Evolutionary conservation across 1,140 invertebrate genomes (phyloP).

Genomic region (Nymphalis io): DNA sequence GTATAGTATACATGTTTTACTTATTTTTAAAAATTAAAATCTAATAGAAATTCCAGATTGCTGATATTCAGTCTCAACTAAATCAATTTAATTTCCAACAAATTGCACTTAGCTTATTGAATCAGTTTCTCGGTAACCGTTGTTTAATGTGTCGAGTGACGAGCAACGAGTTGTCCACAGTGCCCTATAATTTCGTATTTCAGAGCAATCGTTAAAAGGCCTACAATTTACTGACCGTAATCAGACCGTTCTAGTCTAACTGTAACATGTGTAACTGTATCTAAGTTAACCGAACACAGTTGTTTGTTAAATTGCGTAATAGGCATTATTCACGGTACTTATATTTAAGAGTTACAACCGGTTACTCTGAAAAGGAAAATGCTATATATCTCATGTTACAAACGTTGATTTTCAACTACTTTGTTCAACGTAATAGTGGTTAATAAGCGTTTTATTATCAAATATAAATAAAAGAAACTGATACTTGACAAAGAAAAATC

Average conservation of each 20-base stretch:
- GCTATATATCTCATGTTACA: background rate
- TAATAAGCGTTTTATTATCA: no score
- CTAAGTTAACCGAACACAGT: slow-evolving; percentile 38
- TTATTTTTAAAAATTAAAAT: no score
- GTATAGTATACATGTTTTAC: no score
- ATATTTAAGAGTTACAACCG: background rate
- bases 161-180: slow-evolving; percentile 16
- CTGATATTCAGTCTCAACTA: background rate
- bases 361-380: background rate
- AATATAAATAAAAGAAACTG: background rate
- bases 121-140: slow-evolving; percentile 29
- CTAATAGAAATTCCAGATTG: no score
- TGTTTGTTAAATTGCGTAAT: slow-evolving; percentile 31
- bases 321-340: slow-evolving; percentile 18
- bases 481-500: background rate
- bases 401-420: background rate
- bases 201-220: slow-evolving; percentile 18
- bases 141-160: slow-evolving; percentile 21
- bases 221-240: slow-evolving; percentile 39
- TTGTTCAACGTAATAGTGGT: no score
- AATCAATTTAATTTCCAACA: background rate
- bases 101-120: slow-evolving; percentile 1
- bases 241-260: slow-evolving; percentile 40
- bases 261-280: slow-evolving; percentile 49
- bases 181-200: slow-evolving; percentile 36